Conservation (phyloP, 1,140 invertebrate species). For the Formica exsecta region DNA sequence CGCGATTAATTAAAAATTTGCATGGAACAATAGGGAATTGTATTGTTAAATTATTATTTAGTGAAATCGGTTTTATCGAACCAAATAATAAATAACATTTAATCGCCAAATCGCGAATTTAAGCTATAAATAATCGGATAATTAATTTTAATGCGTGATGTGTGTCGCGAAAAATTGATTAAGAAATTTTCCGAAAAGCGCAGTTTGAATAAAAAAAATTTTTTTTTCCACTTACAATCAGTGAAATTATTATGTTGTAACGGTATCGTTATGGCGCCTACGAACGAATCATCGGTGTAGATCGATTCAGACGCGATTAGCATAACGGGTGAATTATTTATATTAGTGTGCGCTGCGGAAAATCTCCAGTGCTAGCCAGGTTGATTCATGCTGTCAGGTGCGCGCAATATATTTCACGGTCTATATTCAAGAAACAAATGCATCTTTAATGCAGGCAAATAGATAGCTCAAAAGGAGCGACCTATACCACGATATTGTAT, state of each 20-base stretch:
- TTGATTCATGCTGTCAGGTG: conserved; percentile 45
- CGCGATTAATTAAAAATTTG: conserved; percentile 20
- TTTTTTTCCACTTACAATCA: not conserved
- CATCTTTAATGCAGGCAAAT: conserved; percentile 46
- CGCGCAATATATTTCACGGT: conserved; percentile 46
- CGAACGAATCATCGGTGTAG: not conserved
- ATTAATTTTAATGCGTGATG: not conserved
- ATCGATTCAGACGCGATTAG: conserved; percentile 41
- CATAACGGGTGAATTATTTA: conserved; percentile 36
- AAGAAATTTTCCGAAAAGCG: not conserved
- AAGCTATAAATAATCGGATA: not conserved
- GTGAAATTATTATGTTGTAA: not conserved
- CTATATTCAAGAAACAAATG: conserved; percentile 33
- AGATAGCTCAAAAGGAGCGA: conserved; percentile 10
- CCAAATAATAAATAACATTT: not conserved
- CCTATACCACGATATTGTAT: conserved; percentile 6
- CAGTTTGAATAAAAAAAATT: not conserved
- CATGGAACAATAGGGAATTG: not conserved
- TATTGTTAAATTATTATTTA: not conserved
- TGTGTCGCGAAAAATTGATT: not conserved
- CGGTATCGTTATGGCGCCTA: conserved; percentile 6
- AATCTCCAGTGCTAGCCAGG: conserved; percentile 35
- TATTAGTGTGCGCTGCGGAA: conserved; percentile 18
- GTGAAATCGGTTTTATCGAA: not conserved
- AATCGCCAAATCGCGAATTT: not conserved